These are phyloP conservation scores for Centropyge bicolor DNA, from an alignment of 2,797 vertebrate species.

Conservation along the genomic window DNA sequence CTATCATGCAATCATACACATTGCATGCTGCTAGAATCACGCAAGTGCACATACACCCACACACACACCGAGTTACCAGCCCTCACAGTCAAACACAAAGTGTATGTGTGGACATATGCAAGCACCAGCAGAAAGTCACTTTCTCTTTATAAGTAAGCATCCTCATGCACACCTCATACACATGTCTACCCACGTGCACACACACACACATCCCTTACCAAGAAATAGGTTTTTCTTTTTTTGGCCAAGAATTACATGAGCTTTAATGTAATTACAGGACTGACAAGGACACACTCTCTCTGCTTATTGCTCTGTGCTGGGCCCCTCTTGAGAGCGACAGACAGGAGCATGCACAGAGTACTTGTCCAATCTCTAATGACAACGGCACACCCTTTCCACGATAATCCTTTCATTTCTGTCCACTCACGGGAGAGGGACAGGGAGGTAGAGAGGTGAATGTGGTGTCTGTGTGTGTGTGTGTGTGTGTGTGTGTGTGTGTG, in stretches of 20 bases:
- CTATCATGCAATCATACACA: constrained; percentile 21
- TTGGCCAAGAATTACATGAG: constrained; percentile 76
- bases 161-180: constrained; percentile 11
- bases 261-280: constrained; percentile 85
- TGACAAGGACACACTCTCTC: constrained; percentile 81
- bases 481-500: constrained; percentile 2
- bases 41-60: not conserved
- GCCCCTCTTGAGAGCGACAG: constrained; percentile 72
- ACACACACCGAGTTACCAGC: not conserved
- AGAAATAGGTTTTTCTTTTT: constrained; percentile 64
- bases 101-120: constrained; percentile 1
- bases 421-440: constrained; percentile 58
- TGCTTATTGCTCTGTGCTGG: constrained; percentile 74
- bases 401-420: constrained; percentile 78
- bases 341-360: constrained; percentile 71
- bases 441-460: constrained; percentile 40
- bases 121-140: constrained; percentile 2
- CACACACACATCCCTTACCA: constrained; percentile 25
- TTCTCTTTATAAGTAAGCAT: constrained; percentile 14
- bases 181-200: not conserved
- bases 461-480: constrained; percentile 11
- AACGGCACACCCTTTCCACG: constrained; percentile 69
- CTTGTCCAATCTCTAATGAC: constrained; percentile 83
- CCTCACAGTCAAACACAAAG: constrained; percentile 12
- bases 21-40: constrained; percentile 13